Evolutionary conservation across 1,140 invertebrate genomes (phyloP), one percentile per base, ranked within the genome.

Genomic region (Theocolax elegans): DNA sequence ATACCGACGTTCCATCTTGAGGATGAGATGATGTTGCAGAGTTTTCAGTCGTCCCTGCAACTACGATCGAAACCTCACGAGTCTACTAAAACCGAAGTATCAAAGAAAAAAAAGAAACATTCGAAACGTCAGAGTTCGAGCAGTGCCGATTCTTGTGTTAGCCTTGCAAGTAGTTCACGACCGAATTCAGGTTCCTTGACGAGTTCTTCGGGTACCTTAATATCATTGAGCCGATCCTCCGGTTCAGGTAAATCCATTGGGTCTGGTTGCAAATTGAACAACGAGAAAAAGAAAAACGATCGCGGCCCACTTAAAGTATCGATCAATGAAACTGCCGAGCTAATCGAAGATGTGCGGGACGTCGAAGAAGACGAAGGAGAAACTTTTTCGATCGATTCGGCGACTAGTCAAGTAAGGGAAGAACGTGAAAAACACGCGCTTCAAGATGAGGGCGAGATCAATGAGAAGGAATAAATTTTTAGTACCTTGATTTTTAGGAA

Each of bases 271-370:
- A 27, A 40, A n/a, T 7, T n/a, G 42, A 19, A 3, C 10, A 56
- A 12, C 17, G 51, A 54, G 1, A 80, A 75, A 10, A 86, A 80
- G n/a, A 85, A 76, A 83, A 77, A 58, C 75, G 84, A 83, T 56
- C 76, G 83, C 1, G 77, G 79, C 29, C 74, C 79, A 4, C 72
- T 85, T 0, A 81, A 83, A 44, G 87, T 88, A 1, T 88, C 88
- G 0, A 88, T 89, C 29, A 88, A 88, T 68, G 87, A 88, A 63
- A 88, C 81, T 1, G 85, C 87, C 3, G 85, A 88, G 75, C 75
- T 85, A 0, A 87, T 87, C 42, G 83, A 87, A 38, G 87, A 87
- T 80, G 86, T 12, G 13, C 21, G 42, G 4, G 0, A 44, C 10
- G 9, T 4, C 8, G 49, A 67, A 9, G 25, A 51, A 17, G 29